Percentiles rank a stretch among this genome's conserved stretches.
phyloP scores from a whole-genome alignment of 2,888 invertebrate species.

The Conomelus anceps region DNA sequence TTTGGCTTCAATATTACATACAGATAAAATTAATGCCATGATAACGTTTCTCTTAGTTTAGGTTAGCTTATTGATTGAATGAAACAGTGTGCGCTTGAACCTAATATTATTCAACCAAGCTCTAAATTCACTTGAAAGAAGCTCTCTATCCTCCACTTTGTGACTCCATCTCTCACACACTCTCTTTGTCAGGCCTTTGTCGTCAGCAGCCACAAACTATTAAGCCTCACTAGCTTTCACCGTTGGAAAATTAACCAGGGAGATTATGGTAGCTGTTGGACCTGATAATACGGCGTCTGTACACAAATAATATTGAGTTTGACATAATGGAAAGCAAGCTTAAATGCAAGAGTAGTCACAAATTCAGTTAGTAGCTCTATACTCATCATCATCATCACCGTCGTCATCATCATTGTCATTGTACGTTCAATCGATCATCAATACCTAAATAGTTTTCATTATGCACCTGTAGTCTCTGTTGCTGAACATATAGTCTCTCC shows the following conservation, averaged over 20 bases:
- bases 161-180: neutral
- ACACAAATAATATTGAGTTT: neutral
- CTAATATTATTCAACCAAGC: neutral
- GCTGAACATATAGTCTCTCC: neutral
- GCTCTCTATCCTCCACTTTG: neutral
- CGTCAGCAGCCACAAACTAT: neutral
- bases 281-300: neutral
- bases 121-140: neutral
- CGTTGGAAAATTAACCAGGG: neutral
- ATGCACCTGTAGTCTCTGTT: neutral
- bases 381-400: neutral
- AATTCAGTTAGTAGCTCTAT: neutral
- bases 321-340: neutral
- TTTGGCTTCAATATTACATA: too few relatives aligned
- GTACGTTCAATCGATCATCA: neutral
- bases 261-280: neutral
- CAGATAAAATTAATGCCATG: too few relatives aligned
- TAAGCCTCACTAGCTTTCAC: neutral
- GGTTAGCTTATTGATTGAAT: too few relatives aligned
- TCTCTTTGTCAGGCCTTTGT: neutral
- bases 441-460: neutral
- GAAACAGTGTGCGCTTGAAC: too few relatives aligned
- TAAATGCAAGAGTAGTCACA: neutral
- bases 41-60: too few relatives aligned
- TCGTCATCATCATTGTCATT: too few relatives aligned